Base-by-base conservation (phyloP, 2,113 vertebrate genomes). In the Siphamia tubifer region DNA sequence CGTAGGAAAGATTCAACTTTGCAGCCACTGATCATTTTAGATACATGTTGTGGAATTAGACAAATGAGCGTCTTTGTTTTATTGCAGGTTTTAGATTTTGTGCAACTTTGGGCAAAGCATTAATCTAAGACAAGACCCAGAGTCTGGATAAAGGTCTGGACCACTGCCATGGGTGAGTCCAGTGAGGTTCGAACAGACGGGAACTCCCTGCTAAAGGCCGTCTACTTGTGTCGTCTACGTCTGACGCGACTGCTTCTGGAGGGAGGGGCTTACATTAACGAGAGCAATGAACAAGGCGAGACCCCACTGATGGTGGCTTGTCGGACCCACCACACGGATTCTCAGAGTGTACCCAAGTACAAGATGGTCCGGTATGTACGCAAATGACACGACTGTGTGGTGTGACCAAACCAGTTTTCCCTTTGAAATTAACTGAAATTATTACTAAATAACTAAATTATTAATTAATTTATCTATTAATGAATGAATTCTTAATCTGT, bases 251-350 rank as follows among this genome's bases (percentile, higher is more conserved):
- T 98, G 47, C 72, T 98, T 4, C 69, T 98, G 3, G 96, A 98
- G 77, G 96, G 95, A 0, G 96, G 81, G 11, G 81, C 84, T 32
- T 84, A 84, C 66, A 77, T 86, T 10, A 86, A 86, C 1, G 78
- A 84, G 65, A 98, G 96, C 70, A 98, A 98, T 1, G 93, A 96
- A 52, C 82, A 92, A 0, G 96, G 96, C 0, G 94, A 97, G 86
- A 98, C 96, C 0, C 95, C 96, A 0, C 88, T 98, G 1, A 98
- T 98, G 95, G 91, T 97, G 0, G 94, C 96, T 21, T 96, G 95
- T 73, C 94, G 87, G 81, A 95, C 93, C 15, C 90, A 69, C 2
- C 95, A 96, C 13, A 77, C 79, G 0, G 96, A 98, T 56, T 56
- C 87, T 12, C 95, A 97, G 83, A 95, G 96, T 3, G 93, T 92